These are phyloP conservation scores for Drosophila anomalata DNA, from an alignment of 2,888 invertebrate species.

Conservation along the genomic window DNA sequence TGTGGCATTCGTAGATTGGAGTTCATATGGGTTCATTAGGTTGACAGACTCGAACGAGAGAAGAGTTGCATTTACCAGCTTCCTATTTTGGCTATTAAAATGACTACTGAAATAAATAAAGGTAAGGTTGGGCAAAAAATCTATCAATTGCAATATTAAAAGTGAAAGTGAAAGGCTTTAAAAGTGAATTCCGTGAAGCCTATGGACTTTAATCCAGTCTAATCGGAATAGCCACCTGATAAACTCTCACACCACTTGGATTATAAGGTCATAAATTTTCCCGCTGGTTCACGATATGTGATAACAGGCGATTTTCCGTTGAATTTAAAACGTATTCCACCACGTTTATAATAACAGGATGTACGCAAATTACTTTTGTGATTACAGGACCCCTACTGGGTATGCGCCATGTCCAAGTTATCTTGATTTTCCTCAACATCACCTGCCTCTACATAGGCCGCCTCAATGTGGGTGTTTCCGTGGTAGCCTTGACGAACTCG, in stretches of 20 bases:
- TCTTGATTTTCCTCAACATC: constrained; percentile 86
- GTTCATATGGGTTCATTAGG: constrained; percentile 19
- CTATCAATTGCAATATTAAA: not conserved
- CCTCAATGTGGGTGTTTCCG: constrained; percentile 88
- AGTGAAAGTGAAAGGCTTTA: not conserved
- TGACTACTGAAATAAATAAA: constrained; percentile 33
- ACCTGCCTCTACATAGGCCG: constrained; percentile 86
- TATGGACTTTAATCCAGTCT: constrained; percentile 18
- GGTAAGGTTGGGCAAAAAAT: constrained; percentile 6
- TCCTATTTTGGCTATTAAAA: not conserved
- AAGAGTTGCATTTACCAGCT: not conserved
- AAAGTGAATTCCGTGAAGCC: not conserved
- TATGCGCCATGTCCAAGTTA: constrained; percentile 87
- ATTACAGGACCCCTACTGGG: constrained; percentile 85
- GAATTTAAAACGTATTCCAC: not conserved
- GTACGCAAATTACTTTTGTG: not conserved
- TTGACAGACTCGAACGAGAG: not conserved
- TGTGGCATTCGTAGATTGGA: not conserved
- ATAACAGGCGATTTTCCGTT: constrained; percentile 3
- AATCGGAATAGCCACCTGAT: constrained; percentile 2
- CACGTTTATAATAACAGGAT: not conserved
- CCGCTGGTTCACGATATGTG: not conserved
- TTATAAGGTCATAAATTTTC: constrained; percentile 3
- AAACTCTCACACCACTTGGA: not conserved
- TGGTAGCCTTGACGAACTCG: constrained; percentile 89